Conservation (phyloP, 1,140 invertebrate species). For the Zaprionus taronus region DNA sequence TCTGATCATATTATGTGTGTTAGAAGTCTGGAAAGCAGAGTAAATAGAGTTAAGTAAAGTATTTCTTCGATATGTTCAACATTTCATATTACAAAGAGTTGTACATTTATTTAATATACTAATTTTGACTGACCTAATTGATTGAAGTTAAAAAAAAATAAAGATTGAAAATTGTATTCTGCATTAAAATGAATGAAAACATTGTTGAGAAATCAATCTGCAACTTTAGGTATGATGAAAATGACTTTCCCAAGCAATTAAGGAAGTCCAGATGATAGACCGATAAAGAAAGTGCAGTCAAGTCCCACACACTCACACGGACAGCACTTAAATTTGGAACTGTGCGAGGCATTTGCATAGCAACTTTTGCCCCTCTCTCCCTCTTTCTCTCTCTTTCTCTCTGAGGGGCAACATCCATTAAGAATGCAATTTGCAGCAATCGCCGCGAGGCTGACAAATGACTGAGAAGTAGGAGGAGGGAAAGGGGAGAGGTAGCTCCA, state of each 20-base stretch:
- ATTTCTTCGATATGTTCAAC: too few species aligned
- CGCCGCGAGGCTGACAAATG: constrained; percentile 49
- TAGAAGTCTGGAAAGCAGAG: too few species aligned
- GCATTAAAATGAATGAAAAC: too few species aligned
- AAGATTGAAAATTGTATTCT: too few species aligned
- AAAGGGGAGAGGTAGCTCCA: neutral
- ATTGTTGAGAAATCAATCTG: too few species aligned
- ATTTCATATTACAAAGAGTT: too few species aligned
- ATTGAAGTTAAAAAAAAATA: too few species aligned
- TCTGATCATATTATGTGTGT: too few species aligned
- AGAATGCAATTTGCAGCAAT: constrained; percentile 71
- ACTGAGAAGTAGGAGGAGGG: neutral
- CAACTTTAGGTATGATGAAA: neutral
- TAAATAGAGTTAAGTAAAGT: too few species aligned
- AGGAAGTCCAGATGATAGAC: neutral
- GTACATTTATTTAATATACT: too few species aligned
- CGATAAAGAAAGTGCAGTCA: constrained; percentile 5
- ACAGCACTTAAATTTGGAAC: constrained; percentile 41
- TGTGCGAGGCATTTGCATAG: constrained; percentile 60
- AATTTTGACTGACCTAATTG: too few species aligned
- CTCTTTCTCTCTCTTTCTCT: constrained; percentile 3
- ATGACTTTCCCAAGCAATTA: neutral
- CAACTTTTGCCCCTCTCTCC: constrained; percentile 5
- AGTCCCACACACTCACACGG: neutral
- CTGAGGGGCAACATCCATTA: constrained; percentile 54